Conservation (phyloP, 2,113 vertebrate species). For the Gnathonemus echidnorhynchus region DNA sequence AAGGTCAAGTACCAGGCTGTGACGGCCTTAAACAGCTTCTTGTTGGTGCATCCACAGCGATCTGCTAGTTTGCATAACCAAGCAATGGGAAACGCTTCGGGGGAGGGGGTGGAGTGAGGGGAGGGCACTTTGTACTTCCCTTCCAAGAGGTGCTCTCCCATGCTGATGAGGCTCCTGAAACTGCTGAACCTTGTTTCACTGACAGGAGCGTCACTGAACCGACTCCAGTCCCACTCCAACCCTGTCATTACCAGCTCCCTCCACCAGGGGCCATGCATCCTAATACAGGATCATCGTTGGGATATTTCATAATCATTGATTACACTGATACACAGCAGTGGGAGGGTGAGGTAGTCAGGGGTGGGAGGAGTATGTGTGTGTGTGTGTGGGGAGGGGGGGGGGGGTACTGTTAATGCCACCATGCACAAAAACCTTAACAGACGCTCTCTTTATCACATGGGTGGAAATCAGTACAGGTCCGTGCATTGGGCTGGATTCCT, state of each 20-base stretch:
- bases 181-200: background rate
- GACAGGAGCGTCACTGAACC: background rate
- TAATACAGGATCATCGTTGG: background rate
- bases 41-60: background rate
- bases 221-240: background rate
- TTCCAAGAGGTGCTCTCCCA: background rate
- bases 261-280: background rate
- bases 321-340: background rate
- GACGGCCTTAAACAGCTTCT: background rate
- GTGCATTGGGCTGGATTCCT: constrained; percentile 75
- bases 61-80: background rate
- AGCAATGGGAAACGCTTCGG: background rate
- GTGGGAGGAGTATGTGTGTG: constrained; percentile 58
- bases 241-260: background rate
- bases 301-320: background rate
- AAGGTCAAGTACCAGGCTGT: background rate
- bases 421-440: constrained; percentile 67
- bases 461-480: constrained; percentile 20
- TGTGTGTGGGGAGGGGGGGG: constrained; percentile 2
- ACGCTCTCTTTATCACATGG: constrained; percentile 72
- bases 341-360: background rate
- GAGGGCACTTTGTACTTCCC: background rate
- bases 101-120: background rate
- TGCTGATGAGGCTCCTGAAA: too few relatives aligned
- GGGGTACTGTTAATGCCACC: constrained; percentile 43